Base-by-base conservation (phyloP, 53 echinoderm and acorn worm species). In the Holothuria leucospilota region DNA sequence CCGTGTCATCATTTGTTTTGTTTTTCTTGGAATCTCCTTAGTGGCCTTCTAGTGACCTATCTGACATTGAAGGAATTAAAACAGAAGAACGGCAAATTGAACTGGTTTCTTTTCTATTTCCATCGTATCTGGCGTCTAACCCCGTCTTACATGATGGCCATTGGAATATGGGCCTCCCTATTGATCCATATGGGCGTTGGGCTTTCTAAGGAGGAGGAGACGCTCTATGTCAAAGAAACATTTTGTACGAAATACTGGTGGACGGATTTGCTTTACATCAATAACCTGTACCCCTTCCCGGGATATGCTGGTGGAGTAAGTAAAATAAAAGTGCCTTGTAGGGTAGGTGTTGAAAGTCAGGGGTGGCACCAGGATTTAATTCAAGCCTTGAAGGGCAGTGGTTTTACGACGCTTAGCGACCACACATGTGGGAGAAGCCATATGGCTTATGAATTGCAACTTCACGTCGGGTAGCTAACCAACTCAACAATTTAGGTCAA, bases 71-170 rank as follows among this genome's bases (percentile, higher is more conserved):
- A 86, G 42, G 81, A 85, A 18, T 40, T 88, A 20, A 40, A 65
- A 21, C 38, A 68, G 52, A 82, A n/a, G 6, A 68, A 78, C 30
- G 89, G 86, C 69, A 60, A 60, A 21, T 30, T 59, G 28, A 90
- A 89, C 27, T 92, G 92, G 92, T 59, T 81, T 0, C 28, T 92
- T 59, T 92, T 89, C 84, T 92, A 92, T 84, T 89, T 92, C 69
- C 92, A 92, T 69, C 92, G 92, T 20, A 89, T 69, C 82, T 92
- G 92, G 92, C 81, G 92, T 16, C 77, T 92, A 12, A 92, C 92
- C 13, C 92, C 92, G 0, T 73, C 81, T 39, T 89, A 89, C 82
- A 82, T 86, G 77, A 61, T 88, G 18, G 83, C 73, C 15, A 51
- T 92, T 59, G 85, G 82, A 23, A 89, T 92, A 21, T 73, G 26